These are phyloP conservation scores for Agrochola lychnidis DNA, from an alignment of 2,888 invertebrate species.

Conservation along the genomic window DNA sequence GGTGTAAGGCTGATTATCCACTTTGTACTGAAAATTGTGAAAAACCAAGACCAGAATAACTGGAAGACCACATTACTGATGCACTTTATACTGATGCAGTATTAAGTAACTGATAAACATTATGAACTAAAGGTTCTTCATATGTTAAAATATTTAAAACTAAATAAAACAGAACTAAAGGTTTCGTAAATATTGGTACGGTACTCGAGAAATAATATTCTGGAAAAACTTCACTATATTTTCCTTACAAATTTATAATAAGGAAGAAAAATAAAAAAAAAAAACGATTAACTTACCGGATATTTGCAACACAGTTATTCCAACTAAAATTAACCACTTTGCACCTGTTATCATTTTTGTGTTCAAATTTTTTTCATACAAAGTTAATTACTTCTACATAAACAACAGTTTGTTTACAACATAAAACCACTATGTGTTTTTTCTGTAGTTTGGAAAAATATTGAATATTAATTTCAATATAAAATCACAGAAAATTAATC, in stretches of 20 bases:
- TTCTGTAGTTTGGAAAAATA: not conserved
- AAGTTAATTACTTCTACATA: conserved; percentile 6
- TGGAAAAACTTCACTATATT: not conserved
- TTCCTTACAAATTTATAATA: not conserved
- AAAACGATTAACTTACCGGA: conserved; percentile 76
- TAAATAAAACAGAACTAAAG: not conserved
- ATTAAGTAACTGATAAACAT: not conserved
- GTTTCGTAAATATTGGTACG: not conserved
- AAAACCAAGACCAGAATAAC: not conserved
- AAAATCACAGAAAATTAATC: conserved; percentile 51
- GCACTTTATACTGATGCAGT: not conserved
- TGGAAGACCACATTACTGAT: not conserved
- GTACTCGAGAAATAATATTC: not conserved
- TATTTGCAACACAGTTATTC: conserved; percentile 82
- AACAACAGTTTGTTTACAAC: conserved; percentile 36
- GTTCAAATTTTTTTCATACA: conserved; percentile 27
- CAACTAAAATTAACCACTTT: conserved; percentile 85
- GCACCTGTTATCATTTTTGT: conserved; percentile 79
- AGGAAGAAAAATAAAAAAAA: conserved; percentile 1
- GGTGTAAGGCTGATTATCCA: too few species aligned
- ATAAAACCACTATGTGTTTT: not conserved
- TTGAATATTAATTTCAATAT: conserved; percentile 2
- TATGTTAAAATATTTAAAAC: not conserved
- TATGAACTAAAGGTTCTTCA: too few species aligned
- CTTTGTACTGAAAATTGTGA: not conserved